Evolutionary conservation across 2,888 invertebrate genomes (phyloP).

Genomic region (Podotricha telesiphe): DNA sequence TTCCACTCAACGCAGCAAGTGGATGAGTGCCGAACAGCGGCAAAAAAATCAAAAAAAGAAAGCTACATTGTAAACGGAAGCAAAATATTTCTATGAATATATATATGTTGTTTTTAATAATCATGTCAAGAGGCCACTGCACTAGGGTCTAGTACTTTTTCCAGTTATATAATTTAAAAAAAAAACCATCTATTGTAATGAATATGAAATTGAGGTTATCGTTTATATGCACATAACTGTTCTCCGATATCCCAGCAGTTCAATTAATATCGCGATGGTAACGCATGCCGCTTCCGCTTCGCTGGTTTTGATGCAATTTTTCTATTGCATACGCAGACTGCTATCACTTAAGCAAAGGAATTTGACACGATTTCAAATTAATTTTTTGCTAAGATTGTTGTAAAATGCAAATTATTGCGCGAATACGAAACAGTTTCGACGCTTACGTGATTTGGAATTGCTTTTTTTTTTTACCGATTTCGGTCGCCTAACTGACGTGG

Average conservation of each 20-base stretch:
- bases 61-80: too few relatives aligned
- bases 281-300: slow-evolving; percentile 36
- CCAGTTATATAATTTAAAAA: background rate
- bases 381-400: slow-evolving; percentile 20
- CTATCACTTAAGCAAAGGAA: slow-evolving; percentile 33
- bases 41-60: too few relatives aligned
- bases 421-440: slow-evolving; percentile 6
- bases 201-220: slow-evolving; percentile 26
- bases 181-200: background rate
- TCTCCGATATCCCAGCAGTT: slow-evolving; percentile 28
- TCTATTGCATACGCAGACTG: slow-evolving; percentile 40
- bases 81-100: too few relatives aligned
- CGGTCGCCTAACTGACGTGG: too few relatives aligned
- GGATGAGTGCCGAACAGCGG: too few relatives aligned
- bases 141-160: too few relatives aligned
- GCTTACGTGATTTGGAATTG: background rate
- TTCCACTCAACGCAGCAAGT: too few relatives aligned
- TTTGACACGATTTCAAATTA: slow-evolving; percentile 32
- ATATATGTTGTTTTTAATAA: too few relatives aligned
- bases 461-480: slow-evolving; percentile 4
- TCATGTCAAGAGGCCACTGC: too few relatives aligned
- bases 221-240: slow-evolving; percentile 39
- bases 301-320: slow-evolving; percentile 43
- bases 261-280: slow-evolving; percentile 32
- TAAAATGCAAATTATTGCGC: background rate